A percentile compares a stretch with the other conserved stretches of the same genome.
phyloP scores from a whole-genome alignment of 2,113 vertebrate genomes.

The Climacteris rufus region DNA sequence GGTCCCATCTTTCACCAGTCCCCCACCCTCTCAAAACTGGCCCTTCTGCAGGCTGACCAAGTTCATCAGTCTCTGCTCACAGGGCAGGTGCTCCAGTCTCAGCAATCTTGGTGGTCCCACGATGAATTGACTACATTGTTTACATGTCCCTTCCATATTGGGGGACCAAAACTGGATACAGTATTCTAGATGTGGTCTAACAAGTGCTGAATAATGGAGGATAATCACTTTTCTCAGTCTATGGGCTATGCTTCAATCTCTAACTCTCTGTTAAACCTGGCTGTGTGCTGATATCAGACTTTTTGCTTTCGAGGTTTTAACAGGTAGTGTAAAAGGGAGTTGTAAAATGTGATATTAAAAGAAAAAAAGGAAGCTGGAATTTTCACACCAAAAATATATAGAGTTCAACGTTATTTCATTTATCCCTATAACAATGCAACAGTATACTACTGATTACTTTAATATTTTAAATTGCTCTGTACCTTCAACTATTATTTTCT shows the following conservation, averaged over 20 bases:
- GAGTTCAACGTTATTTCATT: not conserved
- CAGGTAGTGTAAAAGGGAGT: not conserved
- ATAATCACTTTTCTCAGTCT: not conserved
- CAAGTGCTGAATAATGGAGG: not conserved
- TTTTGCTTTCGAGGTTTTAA: not conserved
- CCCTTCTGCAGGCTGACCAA: not conserved
- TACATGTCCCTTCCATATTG: not conserved
- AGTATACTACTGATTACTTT: not conserved
- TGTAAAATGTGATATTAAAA: not conserved
- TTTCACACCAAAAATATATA: not conserved
- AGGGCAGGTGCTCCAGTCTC: not conserved
- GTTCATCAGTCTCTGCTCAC: not conserved
- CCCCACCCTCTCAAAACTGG: not conserved
- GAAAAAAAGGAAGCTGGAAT: not conserved
- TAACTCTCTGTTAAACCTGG: not conserved
- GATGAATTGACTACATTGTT: not conserved
- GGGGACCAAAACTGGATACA: not conserved
- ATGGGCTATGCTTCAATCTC: not conserved
- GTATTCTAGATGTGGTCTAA: not conserved
- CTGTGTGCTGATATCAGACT: not conserved
- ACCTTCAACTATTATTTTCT: not conserved
- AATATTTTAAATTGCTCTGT: not conserved
- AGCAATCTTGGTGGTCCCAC: not conserved
- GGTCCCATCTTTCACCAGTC: not conserved
- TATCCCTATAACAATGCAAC: not conserved